A percentile compares a stretch with the other conserved stretches of the same genome.
phyloP scores from a whole-genome alignment of 2,113 vertebrate species.

The Pholis gunnellus region DNA sequence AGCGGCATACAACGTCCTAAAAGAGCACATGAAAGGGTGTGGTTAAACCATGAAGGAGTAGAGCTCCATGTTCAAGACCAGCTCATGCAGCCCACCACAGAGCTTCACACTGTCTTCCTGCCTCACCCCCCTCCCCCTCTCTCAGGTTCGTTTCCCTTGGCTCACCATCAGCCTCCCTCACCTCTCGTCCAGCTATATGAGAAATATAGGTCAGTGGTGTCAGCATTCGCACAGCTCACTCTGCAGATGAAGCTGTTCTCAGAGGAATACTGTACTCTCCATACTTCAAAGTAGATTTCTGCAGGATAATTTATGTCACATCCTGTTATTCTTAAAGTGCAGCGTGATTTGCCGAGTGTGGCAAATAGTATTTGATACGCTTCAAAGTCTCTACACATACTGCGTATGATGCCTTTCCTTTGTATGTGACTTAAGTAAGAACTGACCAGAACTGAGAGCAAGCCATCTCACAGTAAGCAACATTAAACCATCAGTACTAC shows the following conservation, averaged over 20 bases:
- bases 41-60: background rate
- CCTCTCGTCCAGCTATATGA: constrained; percentile 19
- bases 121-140: background rate
- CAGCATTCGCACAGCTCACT: constrained; percentile 6
- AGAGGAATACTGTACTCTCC: constrained; percentile 13
- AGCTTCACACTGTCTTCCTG: background rate
- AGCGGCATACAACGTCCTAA: background rate
- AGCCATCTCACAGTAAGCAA: background rate
- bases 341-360: background rate
- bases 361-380: constrained; percentile 11
- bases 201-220: constrained; percentile 76
- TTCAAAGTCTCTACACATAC: background rate
- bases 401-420: background rate
- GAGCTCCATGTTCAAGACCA: background rate
- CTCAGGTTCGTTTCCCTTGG: constrained; percentile 15
- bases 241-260: constrained; percentile 43
- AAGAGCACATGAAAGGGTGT: background rate
- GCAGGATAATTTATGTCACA: constrained; percentile 27
- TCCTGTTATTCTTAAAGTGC: constrained; percentile 4
- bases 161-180: constrained; percentile 26
- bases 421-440: background rate
- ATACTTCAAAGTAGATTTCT: constrained; percentile 42
- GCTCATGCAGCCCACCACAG: background rate
- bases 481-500: background rate
- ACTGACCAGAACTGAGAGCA: background rate